Base-by-base conservation (phyloP, 1,140 invertebrate species). In the Euwallacea similis region DNA sequence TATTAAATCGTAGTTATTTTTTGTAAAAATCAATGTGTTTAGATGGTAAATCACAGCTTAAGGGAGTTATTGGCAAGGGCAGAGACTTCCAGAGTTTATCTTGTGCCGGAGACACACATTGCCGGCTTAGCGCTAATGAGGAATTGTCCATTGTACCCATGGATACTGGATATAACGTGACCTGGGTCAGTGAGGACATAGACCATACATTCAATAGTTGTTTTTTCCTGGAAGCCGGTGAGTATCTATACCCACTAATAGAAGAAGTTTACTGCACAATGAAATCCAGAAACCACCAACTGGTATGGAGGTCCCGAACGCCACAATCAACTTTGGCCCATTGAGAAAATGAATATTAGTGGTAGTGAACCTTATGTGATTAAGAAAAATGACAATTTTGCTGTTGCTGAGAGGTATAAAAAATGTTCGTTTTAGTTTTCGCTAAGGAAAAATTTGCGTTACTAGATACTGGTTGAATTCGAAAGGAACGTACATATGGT, bases 401-500 rank as follows among this genome's bases (percentile, higher is more conserved):
- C 86, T 6, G 80, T 93, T 0, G 81, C 87, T 0, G 21, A 33
- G 4, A 33, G 21, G 21, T 33, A 33, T 1, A 4, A 33, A 33
- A 33, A 33, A 33, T 33, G 21, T 33, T 33, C 21, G 21, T 33
- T 33, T 33, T 33, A 33, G 21, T 33, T 33, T 33, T 33, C 21
- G 6, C 6, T 50, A 1, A 50, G 2, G 46, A 50, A 6, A 13
- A 13, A 50, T 50, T 50, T 10, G 9, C 2, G 2, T 50, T 50
- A 10, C 46, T 7, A 50, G 46, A 13, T 92, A 93, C 76, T 94
- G 91, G 91, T 77, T 93, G 0, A 90, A 86, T 62, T 90, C 90
- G 11, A 81, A 85, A 60, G 92, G 92, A 3, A 79, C 86, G 53
- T 88, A 87, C 72, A 83, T 91, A 33, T 87, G 83, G 74, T 86